Evolutionary conservation across 1,140 invertebrate genomes (phyloP).

Genomic region (Eufriesea mexicana): DNA sequence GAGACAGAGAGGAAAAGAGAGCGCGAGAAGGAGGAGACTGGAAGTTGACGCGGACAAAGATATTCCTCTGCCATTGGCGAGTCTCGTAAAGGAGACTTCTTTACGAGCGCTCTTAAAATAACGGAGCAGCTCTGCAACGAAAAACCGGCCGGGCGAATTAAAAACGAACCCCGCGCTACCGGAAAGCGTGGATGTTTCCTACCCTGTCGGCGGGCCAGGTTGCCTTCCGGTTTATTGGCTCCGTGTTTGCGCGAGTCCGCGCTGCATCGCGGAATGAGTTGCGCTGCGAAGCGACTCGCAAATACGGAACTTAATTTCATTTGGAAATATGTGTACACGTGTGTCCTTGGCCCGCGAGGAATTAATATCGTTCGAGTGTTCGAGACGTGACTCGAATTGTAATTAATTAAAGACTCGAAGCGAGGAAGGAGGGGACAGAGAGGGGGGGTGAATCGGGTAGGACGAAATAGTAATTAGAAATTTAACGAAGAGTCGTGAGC

Average conservation of each 20-base stretch:
- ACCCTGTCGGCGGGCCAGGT: no score
- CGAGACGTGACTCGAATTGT: no score
- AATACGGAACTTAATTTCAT: not conserved
- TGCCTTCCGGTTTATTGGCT: not conserved
- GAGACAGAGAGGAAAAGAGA: not conserved
- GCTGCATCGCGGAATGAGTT: not conserved
- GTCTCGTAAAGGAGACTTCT: conserved; percentile 30
- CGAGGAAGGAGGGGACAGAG: no score
- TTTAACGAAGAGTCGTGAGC: not conserved
- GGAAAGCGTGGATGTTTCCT: not conserved
- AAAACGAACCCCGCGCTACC: not conserved
- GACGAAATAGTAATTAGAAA: not conserved
- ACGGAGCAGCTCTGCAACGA: not conserved
- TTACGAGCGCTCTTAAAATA: conserved; percentile 25
- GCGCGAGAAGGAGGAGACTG: not conserved
- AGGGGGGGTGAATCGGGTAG: no score
- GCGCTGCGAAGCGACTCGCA: not conserved
- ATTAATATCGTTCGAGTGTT: not conserved
- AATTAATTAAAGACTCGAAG: no score
- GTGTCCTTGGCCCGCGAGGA: not conserved
- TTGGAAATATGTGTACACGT: not conserved
- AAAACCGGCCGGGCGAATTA: conserved; percentile 5
- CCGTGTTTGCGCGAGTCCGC: not conserved
- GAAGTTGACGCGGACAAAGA: not conserved
- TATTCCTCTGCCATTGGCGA: not conserved